Percentiles rank a stretch among this genome's conserved stretches.
Evolutionary conservation across 2,113 vertebrate species (phyloP).

Genomic region (Callocephalon fimbriatum): DNA sequence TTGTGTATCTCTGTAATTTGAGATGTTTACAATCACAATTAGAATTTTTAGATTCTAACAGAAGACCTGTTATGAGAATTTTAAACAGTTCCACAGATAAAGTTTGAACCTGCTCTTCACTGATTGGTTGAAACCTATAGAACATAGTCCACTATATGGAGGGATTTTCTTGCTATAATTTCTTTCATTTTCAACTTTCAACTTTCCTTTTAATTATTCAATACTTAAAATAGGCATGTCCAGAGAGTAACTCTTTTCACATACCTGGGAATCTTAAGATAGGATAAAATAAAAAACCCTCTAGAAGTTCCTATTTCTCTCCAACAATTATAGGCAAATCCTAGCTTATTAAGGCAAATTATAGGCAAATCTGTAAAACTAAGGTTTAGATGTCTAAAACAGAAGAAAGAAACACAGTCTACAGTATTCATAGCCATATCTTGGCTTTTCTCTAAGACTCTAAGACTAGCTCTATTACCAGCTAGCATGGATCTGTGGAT

Average conservation of each 20-base stretch:
- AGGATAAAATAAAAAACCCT: background rate
- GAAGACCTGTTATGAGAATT: background rate
- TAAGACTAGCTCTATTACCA: background rate
- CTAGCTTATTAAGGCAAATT: background rate
- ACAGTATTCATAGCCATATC: background rate
- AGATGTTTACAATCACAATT: background rate
- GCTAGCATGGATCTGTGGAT: too few relatives aligned
- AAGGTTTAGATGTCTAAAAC: background rate
- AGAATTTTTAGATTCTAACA: background rate
- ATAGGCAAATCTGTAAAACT: background rate
- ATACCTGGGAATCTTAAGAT: background rate
- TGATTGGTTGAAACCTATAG: background rate
- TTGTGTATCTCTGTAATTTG: background rate
- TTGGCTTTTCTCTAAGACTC: background rate
- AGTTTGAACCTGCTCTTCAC: background rate
- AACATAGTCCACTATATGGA: background rate
- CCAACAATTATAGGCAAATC: background rate
- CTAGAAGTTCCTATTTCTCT: background rate
- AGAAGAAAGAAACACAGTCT: background rate
- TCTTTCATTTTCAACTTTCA: background rate
- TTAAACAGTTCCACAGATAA: background rate
- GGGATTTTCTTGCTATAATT: background rate
- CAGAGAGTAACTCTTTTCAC: background rate
- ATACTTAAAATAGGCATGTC: background rate
- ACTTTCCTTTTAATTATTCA: background rate